These are phyloP conservation scores for Brachirus orientalis DNA, from an alignment of 2,113 vertebrate genomes.

Conservation along the genomic window DNA sequence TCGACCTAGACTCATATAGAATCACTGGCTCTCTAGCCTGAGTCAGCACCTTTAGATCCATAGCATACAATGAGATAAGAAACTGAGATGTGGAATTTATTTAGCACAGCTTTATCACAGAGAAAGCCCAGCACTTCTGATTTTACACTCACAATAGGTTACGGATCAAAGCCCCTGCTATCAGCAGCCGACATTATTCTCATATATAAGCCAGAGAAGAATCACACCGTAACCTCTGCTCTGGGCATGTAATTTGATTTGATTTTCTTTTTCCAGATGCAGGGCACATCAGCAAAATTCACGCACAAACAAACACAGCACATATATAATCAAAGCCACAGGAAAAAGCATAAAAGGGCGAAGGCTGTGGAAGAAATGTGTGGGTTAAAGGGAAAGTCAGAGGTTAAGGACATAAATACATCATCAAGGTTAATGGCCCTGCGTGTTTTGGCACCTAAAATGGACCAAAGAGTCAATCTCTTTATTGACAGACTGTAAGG, in stretches of 20 bases:
- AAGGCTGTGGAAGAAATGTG: slow-evolving; percentile 5
- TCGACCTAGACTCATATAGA: slow-evolving; percentile 35
- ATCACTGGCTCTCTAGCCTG: slow-evolving; percentile 36
- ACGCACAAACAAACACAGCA: background rate
- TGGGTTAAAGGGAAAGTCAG: slow-evolving; percentile 36
- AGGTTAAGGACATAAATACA: slow-evolving; percentile 48
- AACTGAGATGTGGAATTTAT: slow-evolving; percentile 57
- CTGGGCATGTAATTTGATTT: slow-evolving; percentile 29
- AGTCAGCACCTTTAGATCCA: slow-evolving; percentile 59
- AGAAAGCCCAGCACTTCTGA: slow-evolving; percentile 64
- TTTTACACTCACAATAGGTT: slow-evolving; percentile 74
- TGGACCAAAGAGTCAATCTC: slow-evolving; percentile 4
- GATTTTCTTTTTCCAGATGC: slow-evolving; percentile 12
- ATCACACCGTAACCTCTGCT: slow-evolving; percentile 57
- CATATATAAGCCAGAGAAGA: slow-evolving; percentile 57
- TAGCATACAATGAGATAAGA: slow-evolving; percentile 52
- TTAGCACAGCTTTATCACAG: slow-evolving; percentile 57
- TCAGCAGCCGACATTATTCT: slow-evolving; percentile 72
- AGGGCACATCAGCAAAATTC: slow-evolving; percentile 55
- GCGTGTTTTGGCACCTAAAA: slow-evolving; percentile 45
- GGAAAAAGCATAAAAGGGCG: slow-evolving; percentile 20
- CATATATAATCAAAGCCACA: slow-evolving; percentile 33
- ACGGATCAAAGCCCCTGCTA: slow-evolving; percentile 71
- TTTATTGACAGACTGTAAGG: slow-evolving; percentile 20
- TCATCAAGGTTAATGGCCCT: slow-evolving; percentile 26